Evolutionary conservation across 2,888 invertebrate genomes (phyloP), one percentile per base, ranked within the genome.

Genomic region (Aspidiotus rigidus): DNA sequence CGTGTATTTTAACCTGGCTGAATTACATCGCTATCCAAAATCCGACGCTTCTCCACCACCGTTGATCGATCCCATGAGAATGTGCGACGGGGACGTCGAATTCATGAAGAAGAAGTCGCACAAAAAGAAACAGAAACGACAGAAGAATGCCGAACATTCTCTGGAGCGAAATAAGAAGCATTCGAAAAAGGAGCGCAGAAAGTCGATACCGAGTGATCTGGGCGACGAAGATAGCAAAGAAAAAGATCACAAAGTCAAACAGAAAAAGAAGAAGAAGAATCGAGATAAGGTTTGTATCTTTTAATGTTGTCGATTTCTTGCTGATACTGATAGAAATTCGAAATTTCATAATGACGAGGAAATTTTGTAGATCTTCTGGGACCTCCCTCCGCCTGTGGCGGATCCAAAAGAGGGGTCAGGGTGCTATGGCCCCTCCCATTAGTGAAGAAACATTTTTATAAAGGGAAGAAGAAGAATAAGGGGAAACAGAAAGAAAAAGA

Each of bases 51-150:
- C 67, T 17, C 67, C 67, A 11, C 67, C 67, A 2, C 67, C 67
- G 1, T n/a, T 67, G 15, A 59, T 67, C 16, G 67, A 67, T 53
- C 67, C 67, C 10, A 67, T 67, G 67, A 53, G 59, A 5, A 60
- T 60, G 59, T 28, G 28, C 28, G 28, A 28, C 28, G 28, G 28
- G 28, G 67, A 67, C 9, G 39, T 44, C 7, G 67, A 49, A 10
- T 17, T 16, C 40, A 42, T 60, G 17, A 59, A 73, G 78, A 89
- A 86, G 76, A 90, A 89, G 76, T 79, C 79, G 0, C 90, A 90
- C 76, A 90, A 89, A 78, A 90, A 90, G 81, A 90, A 89, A 75
- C 89, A 89, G 76, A 90, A 87, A 77, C 86, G 87, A 41, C 86
- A 87, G 73, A 90, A 89, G 76, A 83, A 82, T 73, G 82, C 84